phyloP scores from a whole-genome alignment of 2,888 invertebrate species.

The Mesoligia furuncula region DNA sequence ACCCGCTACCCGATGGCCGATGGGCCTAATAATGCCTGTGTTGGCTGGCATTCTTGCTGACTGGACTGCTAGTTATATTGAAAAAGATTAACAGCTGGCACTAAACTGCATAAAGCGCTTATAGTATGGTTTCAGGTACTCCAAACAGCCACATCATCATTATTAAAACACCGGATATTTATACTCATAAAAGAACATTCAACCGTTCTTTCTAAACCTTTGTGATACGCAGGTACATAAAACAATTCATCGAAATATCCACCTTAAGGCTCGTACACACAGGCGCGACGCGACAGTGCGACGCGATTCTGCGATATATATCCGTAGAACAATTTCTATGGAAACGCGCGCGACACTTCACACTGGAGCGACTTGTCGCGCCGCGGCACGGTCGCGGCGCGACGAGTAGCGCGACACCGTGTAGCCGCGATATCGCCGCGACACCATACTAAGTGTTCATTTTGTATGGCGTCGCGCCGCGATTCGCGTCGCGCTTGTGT shows the following conservation, averaged over 20 bases:
- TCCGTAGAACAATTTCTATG: no score
- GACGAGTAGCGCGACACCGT: no score
- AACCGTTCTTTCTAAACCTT: slow-evolving; percentile 16
- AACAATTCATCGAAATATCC: slow-evolving; percentile 5
- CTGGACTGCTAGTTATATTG: neutral
- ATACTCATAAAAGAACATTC: slow-evolving; percentile 17
- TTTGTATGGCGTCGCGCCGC: no score
- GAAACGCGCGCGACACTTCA: no score
- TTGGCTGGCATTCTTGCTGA: neutral
- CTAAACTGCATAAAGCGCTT: neutral
- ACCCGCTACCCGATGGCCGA: neutral
- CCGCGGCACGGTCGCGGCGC: no score
- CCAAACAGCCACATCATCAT: neutral
- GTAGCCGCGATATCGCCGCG: no score
- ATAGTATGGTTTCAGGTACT: slow-evolving; percentile 4
- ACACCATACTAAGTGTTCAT: no score
- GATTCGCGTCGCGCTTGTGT: no score
- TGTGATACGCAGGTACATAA: slow-evolving; percentile 13
- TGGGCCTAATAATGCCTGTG: neutral
- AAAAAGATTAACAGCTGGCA: neutral
- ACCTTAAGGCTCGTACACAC: no score
- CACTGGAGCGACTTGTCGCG: no score
- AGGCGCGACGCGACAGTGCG: no score
- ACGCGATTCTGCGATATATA: no score
- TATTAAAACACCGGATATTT: slow-evolving; percentile 32